phyloP scores from a whole-genome alignment of 2,797 vertebrate species.

The Labroides dimidiatus region DNA sequence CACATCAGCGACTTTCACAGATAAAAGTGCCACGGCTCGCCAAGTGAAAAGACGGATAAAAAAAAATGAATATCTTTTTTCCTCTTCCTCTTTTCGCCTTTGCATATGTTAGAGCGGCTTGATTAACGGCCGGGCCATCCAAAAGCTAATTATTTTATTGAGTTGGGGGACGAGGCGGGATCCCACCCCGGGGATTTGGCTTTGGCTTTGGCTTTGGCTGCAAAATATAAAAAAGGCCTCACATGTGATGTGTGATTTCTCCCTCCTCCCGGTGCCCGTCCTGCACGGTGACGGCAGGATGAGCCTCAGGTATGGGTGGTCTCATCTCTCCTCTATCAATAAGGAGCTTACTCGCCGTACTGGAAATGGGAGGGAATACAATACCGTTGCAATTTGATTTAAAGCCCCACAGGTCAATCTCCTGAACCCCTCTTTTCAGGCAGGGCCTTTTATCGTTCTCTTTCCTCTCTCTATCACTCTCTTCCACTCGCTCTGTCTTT shows the following conservation, averaged over 20 bases:
- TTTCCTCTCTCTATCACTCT: conserved; percentile 39
- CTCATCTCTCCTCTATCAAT: conserved; percentile 87
- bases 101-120: conserved; percentile 84
- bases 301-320: conserved; percentile 87
- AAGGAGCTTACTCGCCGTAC: conserved; percentile 85
- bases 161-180: conserved; percentile 81
- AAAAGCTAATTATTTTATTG: conserved; percentile 90
- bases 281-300: conserved; percentile 79
- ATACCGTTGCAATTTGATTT: conserved; percentile 86
- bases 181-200: conserved; percentile 85
- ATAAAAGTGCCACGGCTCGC: conserved; percentile 78
- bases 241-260: conserved; percentile 76
- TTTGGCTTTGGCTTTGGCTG: conserved; percentile 80
- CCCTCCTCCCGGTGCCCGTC: conserved; percentile 69
- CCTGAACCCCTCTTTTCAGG: conserved; percentile 76
- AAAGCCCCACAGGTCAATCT: conserved; percentile 86
- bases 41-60: conserved; percentile 77
- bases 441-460: conserved; percentile 70
- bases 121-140: conserved; percentile 83
- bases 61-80: conserved; percentile 74
- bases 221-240: conserved; percentile 73
- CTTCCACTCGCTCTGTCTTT: conserved; percentile 14
- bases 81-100: conserved; percentile 61
- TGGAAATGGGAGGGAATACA: conserved; percentile 86
- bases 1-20: conserved; percentile 84